Percentiles rank a stretch among this genome's conserved stretches.
Conservation (phyloP, 2,113 vertebrate genomes). For the Oreochromis aureus region DNA sequence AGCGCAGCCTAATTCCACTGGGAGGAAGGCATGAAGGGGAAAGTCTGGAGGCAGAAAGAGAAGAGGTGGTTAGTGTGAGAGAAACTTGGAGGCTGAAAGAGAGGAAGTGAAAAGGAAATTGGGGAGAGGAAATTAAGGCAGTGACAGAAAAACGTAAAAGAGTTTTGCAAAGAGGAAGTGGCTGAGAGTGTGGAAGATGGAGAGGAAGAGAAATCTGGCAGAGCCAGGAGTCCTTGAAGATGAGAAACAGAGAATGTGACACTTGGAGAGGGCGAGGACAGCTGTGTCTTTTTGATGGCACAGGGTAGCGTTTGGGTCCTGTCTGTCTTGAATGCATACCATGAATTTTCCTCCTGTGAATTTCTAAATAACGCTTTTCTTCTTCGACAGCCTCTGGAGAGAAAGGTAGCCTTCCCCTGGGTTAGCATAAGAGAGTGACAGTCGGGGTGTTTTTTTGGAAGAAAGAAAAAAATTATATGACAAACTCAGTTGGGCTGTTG, state of each 20-base stretch:
- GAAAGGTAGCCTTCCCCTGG: slow-evolving; percentile 8
- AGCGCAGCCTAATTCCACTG: neutral
- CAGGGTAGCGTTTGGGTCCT: slow-evolving; percentile 17
- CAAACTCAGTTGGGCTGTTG: slow-evolving; percentile 44
- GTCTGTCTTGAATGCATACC: slow-evolving; percentile 29
- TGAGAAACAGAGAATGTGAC: slow-evolving; percentile 42
- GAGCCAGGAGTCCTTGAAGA: slow-evolving; percentile 48
- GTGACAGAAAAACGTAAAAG: slow-evolving; percentile 28
- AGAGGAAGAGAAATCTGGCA: slow-evolving; percentile 36
- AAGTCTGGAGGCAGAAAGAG: neutral
- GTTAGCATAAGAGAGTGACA: slow-evolving; percentile 22
- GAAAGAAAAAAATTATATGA: slow-evolving; percentile 23
- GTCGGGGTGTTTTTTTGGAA: neutral
- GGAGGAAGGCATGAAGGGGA: neutral
- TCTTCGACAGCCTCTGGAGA: neutral
- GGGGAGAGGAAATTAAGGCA: slow-evolving; percentile 30
- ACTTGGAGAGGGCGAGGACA: slow-evolving; percentile 32
- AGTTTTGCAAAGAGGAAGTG: slow-evolving; percentile 25
- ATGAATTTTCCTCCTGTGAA: slow-evolving; percentile 19
- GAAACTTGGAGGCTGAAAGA: slow-evolving; percentile 2
- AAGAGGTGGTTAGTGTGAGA: neutral
- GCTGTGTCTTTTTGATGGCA: slow-evolving; percentile 42
- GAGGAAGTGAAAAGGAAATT: slow-evolving; percentile 29
- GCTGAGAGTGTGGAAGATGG: slow-evolving; percentile 18
- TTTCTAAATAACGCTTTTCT: slow-evolving; percentile 25